Evolutionary conservation across 2,888 invertebrate species (phyloP).

Genomic region (Dioctria rufipes): DNA sequence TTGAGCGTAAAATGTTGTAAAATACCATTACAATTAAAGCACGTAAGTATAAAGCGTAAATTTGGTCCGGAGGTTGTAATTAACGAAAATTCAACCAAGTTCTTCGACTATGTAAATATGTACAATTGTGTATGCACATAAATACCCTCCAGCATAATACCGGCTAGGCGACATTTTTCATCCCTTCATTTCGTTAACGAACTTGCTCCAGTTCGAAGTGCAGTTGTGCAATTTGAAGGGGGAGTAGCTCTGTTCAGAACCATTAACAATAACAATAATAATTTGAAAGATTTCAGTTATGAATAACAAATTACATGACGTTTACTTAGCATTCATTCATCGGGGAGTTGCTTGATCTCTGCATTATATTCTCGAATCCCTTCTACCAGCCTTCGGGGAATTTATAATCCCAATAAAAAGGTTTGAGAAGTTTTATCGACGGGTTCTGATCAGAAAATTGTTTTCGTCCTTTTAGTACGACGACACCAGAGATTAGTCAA

Average conservation of each 20-base stretch:
- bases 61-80: slow-evolving; percentile 36
- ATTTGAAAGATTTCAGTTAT: slow-evolving; percentile 57
- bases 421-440: slow-evolving; percentile 52
- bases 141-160: slow-evolving; percentile 46
- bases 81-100: slow-evolving; percentile 29
- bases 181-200: slow-evolving; percentile 29
- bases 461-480: slow-evolving; percentile 53
- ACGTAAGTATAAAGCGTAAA: background rate
- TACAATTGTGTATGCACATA: too few species aligned
- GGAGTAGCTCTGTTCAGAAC: background rate
- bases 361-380: slow-evolving; percentile 1
- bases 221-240: background rate
- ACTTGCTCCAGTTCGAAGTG: slow-evolving; percentile 13
- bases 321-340: slow-evolving; percentile 55
- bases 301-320: slow-evolving; percentile 60
- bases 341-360: slow-evolving; percentile 26
- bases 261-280: slow-evolving; percentile 51
- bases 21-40: slow-evolving; percentile 47
- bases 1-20: background rate
- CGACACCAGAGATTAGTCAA: slow-evolving; percentile 32
- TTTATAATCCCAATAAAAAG: slow-evolving; percentile 53
- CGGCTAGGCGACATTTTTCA: background rate
- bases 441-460: slow-evolving; percentile 57
- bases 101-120: slow-evolving; percentile 14
- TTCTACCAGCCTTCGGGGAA: slow-evolving; percentile 44